Evolutionary conservation across 2,113 vertebrate genomes (phyloP).

Genomic region (Alexandromys fortis): DNA sequence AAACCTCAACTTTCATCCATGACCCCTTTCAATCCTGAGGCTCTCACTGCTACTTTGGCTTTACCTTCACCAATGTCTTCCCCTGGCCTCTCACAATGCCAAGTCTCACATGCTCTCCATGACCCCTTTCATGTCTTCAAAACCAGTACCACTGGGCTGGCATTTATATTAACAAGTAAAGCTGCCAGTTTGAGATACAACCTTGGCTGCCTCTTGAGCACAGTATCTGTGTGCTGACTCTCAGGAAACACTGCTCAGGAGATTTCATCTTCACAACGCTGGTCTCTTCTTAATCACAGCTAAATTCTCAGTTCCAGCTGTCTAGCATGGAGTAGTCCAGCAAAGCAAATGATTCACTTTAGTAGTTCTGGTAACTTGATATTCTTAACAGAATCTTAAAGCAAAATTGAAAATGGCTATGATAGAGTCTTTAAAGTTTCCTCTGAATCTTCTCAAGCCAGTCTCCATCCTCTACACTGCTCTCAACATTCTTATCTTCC

Average conservation of each 20-base stretch:
- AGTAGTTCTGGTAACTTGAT: background rate
- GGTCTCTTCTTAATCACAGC: too few relatives aligned
- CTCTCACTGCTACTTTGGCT: background rate
- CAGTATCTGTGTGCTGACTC: background rate
- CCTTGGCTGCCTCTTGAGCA: background rate
- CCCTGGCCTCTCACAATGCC: background rate
- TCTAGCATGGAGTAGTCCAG: background rate
- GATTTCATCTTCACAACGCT: too few relatives aligned
- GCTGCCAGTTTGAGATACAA: background rate
- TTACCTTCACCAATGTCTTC: background rate
- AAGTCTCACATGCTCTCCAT: background rate
- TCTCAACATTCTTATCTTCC: too few relatives aligned
- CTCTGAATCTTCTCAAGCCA: too few relatives aligned
- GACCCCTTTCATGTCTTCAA: background rate
- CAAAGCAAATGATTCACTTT: background rate
- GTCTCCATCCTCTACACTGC: too few relatives aligned
- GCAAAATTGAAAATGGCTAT: background rate
- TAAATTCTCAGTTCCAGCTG: background rate
- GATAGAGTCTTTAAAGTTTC: background rate
- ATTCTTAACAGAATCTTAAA: background rate
- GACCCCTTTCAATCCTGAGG: background rate
- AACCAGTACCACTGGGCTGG: background rate
- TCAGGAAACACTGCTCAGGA: background rate
- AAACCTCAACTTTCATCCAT: background rate
- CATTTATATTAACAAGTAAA: background rate